Percentiles rank a stretch among this genome's conserved stretches.
These are phyloP conservation scores for Nycticebus coucang DNA, from an alignment of 2,113 vertebrate genomes.

Conservation along the genomic window DNA sequence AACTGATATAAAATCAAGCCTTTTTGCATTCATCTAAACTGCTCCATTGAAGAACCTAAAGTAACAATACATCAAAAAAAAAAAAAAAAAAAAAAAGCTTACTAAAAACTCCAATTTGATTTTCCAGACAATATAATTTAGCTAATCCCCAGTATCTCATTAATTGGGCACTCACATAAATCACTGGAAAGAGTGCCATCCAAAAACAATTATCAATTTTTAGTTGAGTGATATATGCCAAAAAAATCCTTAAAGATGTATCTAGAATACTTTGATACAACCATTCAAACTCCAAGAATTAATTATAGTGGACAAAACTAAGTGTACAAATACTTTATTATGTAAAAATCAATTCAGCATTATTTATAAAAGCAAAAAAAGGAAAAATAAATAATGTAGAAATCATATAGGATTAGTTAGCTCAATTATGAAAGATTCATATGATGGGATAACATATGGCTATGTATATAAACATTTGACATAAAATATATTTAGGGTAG, in stretches of 20 bases:
- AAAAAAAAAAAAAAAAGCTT: not conserved
- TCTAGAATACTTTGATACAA: not conserved
- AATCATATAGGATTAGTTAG: not conserved
- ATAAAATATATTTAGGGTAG: not conserved
- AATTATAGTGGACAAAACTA: not conserved
- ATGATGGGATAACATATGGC: not conserved
- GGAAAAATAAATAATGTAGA: not conserved
- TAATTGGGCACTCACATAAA: not conserved
- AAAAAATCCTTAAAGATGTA: not conserved
- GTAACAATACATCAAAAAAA: not conserved
- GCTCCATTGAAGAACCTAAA: not conserved
- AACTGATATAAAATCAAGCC: not conserved
- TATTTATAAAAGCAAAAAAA: not conserved
- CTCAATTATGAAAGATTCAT: not conserved
- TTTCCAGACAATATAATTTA: not conserved
- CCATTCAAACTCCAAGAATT: not conserved
- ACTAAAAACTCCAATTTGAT: not conserved
- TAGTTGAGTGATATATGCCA: no score
- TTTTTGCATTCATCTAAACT: slow-evolving; percentile 16
- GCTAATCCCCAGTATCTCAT: not conserved
- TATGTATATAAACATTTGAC: not conserved
- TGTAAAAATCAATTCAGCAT: not conserved
- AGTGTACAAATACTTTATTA: not conserved
- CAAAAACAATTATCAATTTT: not conserved
- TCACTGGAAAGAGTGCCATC: no score